phyloP scores from a whole-genome alignment of 2,797 vertebrate genomes.

The Petrocephalus sullivani region DNA sequence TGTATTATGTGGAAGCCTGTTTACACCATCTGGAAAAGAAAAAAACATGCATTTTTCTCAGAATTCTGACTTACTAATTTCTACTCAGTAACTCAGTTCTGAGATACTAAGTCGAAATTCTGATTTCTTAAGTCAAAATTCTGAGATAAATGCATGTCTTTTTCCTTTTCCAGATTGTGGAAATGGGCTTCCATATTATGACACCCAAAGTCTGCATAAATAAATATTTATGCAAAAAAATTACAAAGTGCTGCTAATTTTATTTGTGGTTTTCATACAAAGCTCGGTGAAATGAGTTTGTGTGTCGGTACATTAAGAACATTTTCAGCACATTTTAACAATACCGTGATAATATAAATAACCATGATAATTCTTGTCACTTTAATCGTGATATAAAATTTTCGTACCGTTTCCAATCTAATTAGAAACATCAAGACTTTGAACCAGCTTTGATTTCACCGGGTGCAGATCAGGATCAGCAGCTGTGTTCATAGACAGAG shows the following conservation, averaged over 20 bases:
- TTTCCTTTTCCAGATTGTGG: too few relatives aligned
- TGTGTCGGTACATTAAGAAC: not conserved
- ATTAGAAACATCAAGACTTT: not conserved
- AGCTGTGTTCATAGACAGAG: not conserved
- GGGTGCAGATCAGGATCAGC: not conserved
- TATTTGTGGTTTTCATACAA: not conserved
- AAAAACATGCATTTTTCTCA: too few relatives aligned
- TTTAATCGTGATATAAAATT: not conserved
- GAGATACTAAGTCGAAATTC: too few relatives aligned
- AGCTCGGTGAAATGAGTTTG: not conserved
- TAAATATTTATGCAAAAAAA: not conserved
- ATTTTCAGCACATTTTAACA: not conserved
- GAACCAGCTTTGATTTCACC: not conserved
- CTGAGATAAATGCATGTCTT: too few relatives aligned
- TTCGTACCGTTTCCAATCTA: not conserved
- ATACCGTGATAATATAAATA: not conserved
- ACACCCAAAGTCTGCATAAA: too few relatives aligned
- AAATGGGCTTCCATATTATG: too few relatives aligned
- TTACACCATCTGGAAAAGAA: too few relatives aligned
- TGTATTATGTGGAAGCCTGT: too few relatives aligned
- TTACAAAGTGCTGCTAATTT: too few relatives aligned
- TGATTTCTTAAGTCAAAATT: too few relatives aligned
- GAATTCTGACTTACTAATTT: too few relatives aligned
- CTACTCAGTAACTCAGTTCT: too few relatives aligned
- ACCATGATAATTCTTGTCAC: not conserved